Evolutionary conservation across 1,140 invertebrate genomes (phyloP).

Genomic region (Drosophila equinoxialis): DNA sequence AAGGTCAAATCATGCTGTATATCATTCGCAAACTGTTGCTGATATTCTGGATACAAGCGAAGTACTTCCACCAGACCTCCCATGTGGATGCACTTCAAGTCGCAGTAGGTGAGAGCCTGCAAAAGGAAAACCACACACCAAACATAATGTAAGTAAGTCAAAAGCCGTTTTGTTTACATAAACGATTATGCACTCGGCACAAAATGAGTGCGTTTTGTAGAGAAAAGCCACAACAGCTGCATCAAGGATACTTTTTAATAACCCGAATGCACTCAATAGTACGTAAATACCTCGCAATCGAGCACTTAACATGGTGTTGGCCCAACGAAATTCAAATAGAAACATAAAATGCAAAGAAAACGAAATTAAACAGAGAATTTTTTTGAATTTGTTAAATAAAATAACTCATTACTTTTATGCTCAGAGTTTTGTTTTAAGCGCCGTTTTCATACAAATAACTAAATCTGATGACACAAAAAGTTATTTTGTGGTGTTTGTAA

Average conservation of each 20-base stretch:
- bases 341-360: too few species aligned
- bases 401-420: too few species aligned
- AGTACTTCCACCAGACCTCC: conserved; percentile 95
- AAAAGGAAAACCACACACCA: conserved; percentile 42
- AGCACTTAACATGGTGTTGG: not conserved
- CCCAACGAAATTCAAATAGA: not conserved
- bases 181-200: conserved; percentile 65
- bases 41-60: conserved; percentile 95
- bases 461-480: too few species aligned
- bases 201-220: not conserved
- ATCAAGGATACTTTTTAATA: conserved; percentile 2
- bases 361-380: too few species aligned
- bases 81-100: conserved; percentile 97
- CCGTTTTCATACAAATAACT: too few species aligned
- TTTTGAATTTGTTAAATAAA: too few species aligned
- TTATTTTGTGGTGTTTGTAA: too few species aligned
- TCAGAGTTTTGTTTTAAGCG: too few species aligned
- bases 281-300: not conserved
- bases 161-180: conserved; percentile 50
- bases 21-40: conserved; percentile 95
- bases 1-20: conserved; percentile 98
- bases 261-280: conserved; percentile 9
- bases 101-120: conserved; percentile 95
- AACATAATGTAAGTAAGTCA: conserved; percentile 27
- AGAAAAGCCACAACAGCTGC: conserved; percentile 3